Evolutionary conservation across 1,140 invertebrate species (phyloP), one percentile per base, ranked within the genome.

Genomic region (Polypedilum vanderplanki): DNA sequence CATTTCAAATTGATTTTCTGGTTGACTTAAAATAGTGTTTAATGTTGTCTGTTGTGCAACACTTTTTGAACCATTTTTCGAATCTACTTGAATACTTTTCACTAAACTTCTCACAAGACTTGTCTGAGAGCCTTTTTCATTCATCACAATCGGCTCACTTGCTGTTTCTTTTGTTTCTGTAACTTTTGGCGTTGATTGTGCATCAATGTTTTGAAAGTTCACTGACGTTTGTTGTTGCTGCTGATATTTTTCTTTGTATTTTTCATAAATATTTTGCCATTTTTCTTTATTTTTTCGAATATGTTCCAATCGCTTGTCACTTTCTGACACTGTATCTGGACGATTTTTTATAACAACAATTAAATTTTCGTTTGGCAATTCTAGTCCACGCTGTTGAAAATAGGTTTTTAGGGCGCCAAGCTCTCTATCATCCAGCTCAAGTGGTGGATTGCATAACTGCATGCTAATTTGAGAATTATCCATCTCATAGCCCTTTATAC

Each of bases 151-250:
- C 5, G 7, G 0, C 46, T 33, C 24, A 33, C 24, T 57, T 57
- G 46, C 12, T 57, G 46, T 0, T 15, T n/a, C 46, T 15, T 12
- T n/a, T 70, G 17, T 7, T 70, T 70, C 65, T 20, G 65, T 5
- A 70, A 70, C 20, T 70, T 70, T 70, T 70, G 65, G 65, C 8
- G 65, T 70, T 18, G 65, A 70, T 20, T 22, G 65, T 22, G 65
- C 65, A 18, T 70, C 65, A 20, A 12, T 7, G 0, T 70, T 18
- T 70, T 18, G 8, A 70, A 70, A 70, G 17, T 70, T 70, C 7
- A 70, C 9, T 7, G 17, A 18, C 18, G 65, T 20, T 8, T 70
- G 64, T 20, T 67, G 65, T 17, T 70, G 17, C 15, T 57, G 46
- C 12, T 57, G 46, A 22, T 70, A 70, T 22, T 70, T 70, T n/a